Evolutionary conservation across 2,113 vertebrate genomes (phyloP), one percentile per base, ranked within the genome.

Genomic region (Oophaga pumilio): DNA sequence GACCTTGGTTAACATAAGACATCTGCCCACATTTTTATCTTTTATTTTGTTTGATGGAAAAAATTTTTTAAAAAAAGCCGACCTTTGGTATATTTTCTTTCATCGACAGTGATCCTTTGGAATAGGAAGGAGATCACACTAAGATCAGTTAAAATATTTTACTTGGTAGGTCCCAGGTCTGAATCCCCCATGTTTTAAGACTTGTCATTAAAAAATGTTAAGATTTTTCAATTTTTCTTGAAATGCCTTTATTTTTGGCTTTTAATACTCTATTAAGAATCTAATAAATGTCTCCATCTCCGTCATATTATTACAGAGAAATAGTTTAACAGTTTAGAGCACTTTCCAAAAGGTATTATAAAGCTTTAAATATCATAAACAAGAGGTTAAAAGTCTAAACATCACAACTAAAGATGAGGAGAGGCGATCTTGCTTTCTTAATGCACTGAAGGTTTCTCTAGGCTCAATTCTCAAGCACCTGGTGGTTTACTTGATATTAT

Each of bases 141-240:
- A 62, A 86, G 74, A 78, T 86, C 74, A 84, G 69, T 73, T 24
- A 68, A 85, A 62, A 50, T 86, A 52, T 78, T 77, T 79, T 79
- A 56, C 74, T 52, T 56, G 3, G n/a, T 10, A 80, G 76, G 76
- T 86, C 85, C 79, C 6, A n/a, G 82, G 76, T 66, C 76, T n/a
- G 20, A 57, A 62, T 80, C 62, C 7, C 59, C 64, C 9, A 79
- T 56, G 49, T 68, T 79, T 53, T 20, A 50, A 82, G 68, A 28
- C 60, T 66, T 74, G 66, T 82, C 69, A 78, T 52, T 66, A 80
- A 53, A 86, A 2, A n/a, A 85, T 76, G 17, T 50, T 69, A 24
- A 57, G 53, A 33, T 24, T 28, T n/a, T 56, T 3, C 6, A 56
- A 12, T 20, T 52, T 57, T 69, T 22, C 15, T 66, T 82, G 62